Percentiles rank a stretch among this genome's conserved stretches.
Conservation (phyloP, 37 sponge, comb jelly and placozoan species). For the Haliclona indistincta region DNA sequence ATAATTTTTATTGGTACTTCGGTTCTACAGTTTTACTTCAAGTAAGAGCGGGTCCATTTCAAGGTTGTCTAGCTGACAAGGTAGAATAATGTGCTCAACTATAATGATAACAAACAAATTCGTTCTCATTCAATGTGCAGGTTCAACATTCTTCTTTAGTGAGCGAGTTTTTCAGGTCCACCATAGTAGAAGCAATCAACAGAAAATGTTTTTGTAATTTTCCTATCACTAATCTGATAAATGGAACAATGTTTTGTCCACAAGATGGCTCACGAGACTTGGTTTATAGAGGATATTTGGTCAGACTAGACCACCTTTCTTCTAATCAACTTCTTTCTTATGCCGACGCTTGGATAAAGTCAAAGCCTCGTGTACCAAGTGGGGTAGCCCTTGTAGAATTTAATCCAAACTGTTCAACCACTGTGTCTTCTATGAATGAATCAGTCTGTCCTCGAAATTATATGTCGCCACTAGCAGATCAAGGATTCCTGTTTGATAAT, state of each 20-base stretch:
- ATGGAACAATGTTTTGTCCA: background rate
- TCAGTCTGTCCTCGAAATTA: background rate
- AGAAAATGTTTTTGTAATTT: background rate
- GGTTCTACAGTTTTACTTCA: background rate
- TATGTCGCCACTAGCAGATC: background rate
- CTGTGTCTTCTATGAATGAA: background rate
- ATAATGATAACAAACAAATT: background rate
- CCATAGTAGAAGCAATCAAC: background rate
- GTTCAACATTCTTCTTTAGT: background rate
- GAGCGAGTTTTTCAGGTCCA: background rate
- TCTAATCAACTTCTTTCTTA: background rate
- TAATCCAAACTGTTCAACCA: background rate
- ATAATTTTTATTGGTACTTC: background rate
- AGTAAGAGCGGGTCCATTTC: slow-evolving; percentile 1
- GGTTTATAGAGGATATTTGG: background rate
- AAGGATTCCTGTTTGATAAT: background rate
- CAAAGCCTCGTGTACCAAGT: background rate
- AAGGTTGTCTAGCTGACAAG: too few relatives aligned
- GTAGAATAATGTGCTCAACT: too few relatives aligned
- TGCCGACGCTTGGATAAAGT: background rate
- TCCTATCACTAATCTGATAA: background rate
- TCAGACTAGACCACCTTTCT: background rate
- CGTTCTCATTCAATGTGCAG: background rate
- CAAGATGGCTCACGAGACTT: background rate
- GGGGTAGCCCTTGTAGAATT: background rate